Base-by-base conservation (phyloP, 2,797 vertebrate species). In the Galagoides demidoff region DNA sequence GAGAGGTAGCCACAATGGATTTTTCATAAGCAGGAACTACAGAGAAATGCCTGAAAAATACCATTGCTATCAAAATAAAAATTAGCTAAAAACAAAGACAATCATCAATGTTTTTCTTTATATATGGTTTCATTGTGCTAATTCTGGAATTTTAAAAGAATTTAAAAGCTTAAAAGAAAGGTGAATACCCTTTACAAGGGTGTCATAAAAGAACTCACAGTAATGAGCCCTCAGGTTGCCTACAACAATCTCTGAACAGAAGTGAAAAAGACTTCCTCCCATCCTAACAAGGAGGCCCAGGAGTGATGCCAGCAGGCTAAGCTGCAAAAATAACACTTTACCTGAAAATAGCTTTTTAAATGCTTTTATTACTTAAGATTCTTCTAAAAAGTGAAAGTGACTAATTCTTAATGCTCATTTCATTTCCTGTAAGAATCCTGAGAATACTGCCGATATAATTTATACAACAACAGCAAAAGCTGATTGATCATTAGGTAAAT, bases 401-500 rank as follows among this genome's bases (percentile, higher is more conserved):
- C 70, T 43, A 78, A 63, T n/a, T 87, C 39, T n/a, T 34, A 61
- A 71, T 37, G 45, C 73, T 91, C 73, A 4, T 23, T 29, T 73
- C 25, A 59, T 57, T 87, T 77, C 87, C 87, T 34, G 9, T 0
- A 64, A 31, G 81, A 93, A 77, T 45, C 10, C 8, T 37, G 13
- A 64, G n/a, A 73, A 39, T 7, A 17, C 2, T 27, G 2, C 43
- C 22, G 4, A 11, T 0, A 45, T 2, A 25, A 45, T 43, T 5
- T 22, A 1, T 6, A 39, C 25, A 52, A 70, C 63, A 79, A 34
- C 57, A 49, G 5, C 19, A 11, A 29, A 68, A 22, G 63, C 19
- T 8, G 74, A 20, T 1, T 2, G 3, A 12, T 8, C n/a, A 1
- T 13, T 23, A 10, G 31, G 20, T n/a, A 16, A n/a, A 6, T 3